Percentiles rank a stretch among this genome's conserved stretches.
phyloP scores from a whole-genome alignment of 2,797 vertebrate species.

The Ambastaia sidthimunki region DNA sequence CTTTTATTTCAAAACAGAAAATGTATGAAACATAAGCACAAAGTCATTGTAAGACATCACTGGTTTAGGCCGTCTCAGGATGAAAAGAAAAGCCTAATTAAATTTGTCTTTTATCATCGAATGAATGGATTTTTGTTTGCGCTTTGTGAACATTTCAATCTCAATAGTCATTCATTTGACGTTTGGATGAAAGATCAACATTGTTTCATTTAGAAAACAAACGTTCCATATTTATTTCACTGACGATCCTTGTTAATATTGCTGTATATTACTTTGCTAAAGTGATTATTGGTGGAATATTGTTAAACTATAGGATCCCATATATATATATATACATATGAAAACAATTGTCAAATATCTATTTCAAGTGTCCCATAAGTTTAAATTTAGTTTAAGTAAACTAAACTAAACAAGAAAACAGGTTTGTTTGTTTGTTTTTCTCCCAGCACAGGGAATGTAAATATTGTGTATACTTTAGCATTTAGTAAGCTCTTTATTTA shows the following conservation, averaged over 20 bases:
- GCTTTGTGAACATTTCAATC: slow-evolving; percentile 28
- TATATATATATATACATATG: slow-evolving; percentile 71
- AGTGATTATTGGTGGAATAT: slow-evolving; percentile 83
- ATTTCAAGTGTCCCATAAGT: slow-evolving; percentile 77
- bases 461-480: slow-evolving; percentile 79
- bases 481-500: slow-evolving; percentile 72
- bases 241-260: slow-evolving; percentile 78
- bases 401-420: slow-evolving; percentile 40
- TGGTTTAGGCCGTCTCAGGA: slow-evolving; percentile 96
- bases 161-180: slow-evolving; percentile 47
- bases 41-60: slow-evolving; percentile 78
- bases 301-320: slow-evolving; percentile 79
- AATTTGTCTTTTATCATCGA: slow-evolving; percentile 62
- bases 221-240: slow-evolving; percentile 77
- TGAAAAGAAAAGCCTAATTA: slow-evolving; percentile 90
- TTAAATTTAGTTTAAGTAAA: slow-evolving; percentile 56
- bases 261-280: slow-evolving; percentile 86
- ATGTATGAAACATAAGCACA: slow-evolving; percentile 80
- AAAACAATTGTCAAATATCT: slow-evolving; percentile 48
- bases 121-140: slow-evolving; percentile 31
- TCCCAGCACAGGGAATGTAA: slow-evolving; percentile 73
- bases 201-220: slow-evolving; percentile 61
- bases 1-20: slow-evolving; percentile 66
- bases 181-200: slow-evolving; percentile 64
- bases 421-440: slow-evolving; percentile 42